Evolutionary conservation across 1,140 invertebrate genomes (phyloP).

Genomic region (Olivierus martensii): DNA sequence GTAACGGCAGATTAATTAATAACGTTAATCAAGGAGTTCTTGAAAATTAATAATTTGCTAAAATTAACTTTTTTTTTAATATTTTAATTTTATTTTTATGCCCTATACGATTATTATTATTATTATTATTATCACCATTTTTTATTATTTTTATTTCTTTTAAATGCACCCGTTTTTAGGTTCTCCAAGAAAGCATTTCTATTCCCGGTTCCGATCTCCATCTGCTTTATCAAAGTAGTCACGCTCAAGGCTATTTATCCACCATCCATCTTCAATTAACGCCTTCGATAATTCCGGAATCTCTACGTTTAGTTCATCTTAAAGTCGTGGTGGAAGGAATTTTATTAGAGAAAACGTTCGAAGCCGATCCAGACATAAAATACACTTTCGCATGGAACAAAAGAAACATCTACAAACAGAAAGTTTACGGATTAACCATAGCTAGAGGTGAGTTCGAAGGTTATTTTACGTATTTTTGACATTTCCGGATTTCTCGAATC

Average conservation of each 20-base stretch:
- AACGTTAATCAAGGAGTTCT: neutral
- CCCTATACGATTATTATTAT: neutral
- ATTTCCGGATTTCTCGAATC: too few relatives aligned
- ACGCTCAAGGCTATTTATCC: conserved; percentile 80
- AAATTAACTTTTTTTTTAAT: neutral
- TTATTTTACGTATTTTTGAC: too few relatives aligned
- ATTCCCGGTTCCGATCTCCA: conserved; percentile 85
- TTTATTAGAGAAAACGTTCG: conserved; percentile 77
- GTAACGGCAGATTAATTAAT: neutral
- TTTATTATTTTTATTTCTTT: too few relatives aligned
- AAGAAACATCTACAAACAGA: conserved; percentile 91
- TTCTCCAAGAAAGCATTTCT: conserved; percentile 82
- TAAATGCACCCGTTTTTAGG: conserved; percentile 32
- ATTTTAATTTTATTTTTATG: neutral
- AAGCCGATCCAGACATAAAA: conserved; percentile 85
- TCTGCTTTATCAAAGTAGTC: conserved; percentile 82
- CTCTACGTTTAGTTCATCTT: conserved; percentile 72
- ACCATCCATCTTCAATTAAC: conserved; percentile 84
- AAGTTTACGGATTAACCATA: conserved; percentile 48
- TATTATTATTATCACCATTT: too few relatives aligned
- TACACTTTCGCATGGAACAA: conserved; percentile 97
- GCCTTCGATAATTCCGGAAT: conserved; percentile 54
- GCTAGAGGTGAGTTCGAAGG: conserved; percentile 28
- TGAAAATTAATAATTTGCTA: neutral
- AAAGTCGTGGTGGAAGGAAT: conserved; percentile 85